A percentile compares a stretch with the other conserved stretches of the same genome.
Conservation (phyloP, 2,888 invertebrate genomes). For the Ashinkailepas kermadecensis region DNA sequence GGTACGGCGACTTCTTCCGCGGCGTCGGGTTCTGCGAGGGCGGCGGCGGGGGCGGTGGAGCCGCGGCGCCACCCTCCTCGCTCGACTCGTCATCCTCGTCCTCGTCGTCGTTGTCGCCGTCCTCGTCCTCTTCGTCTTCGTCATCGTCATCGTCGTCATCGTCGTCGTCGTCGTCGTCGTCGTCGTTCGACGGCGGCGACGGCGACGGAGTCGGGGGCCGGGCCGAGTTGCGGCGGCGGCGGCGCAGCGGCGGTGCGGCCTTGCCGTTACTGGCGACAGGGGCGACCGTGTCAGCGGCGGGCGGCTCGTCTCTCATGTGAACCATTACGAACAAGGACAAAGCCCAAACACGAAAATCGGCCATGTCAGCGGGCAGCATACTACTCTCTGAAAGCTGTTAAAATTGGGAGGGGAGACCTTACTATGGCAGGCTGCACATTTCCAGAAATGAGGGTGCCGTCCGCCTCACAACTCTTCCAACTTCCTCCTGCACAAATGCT, state of each 20-base stretch:
- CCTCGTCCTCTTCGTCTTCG: too few species aligned
- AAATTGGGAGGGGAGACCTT: too few species aligned
- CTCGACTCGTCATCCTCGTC: neutral
- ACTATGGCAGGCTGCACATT: too few species aligned
- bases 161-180: too few species aligned
- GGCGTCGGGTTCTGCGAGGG: slow-evolving; percentile 30
- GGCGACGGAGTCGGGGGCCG: neutral
- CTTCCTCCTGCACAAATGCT: too few species aligned
- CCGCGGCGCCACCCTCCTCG: neutral
- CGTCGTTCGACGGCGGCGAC: neutral
- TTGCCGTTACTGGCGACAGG: neutral
- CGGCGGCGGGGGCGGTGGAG: slow-evolving; percentile 28
- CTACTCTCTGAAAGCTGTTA: too few species aligned
- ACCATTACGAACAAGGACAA: too few species aligned
- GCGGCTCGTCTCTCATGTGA: too few species aligned
- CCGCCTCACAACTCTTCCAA: too few species aligned
- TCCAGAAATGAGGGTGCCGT: too few species aligned
- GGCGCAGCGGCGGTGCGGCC: neutral
- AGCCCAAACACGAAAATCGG: neutral
- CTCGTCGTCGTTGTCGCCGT: neutral
- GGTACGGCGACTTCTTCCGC: slow-evolving; percentile 29
- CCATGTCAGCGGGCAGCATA: too few species aligned
- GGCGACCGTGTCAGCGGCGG: neutral
- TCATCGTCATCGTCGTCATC: neutral
- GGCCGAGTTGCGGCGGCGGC: neutral